Evolutionary conservation across 2,113 vertebrate genomes (phyloP).

Genomic region (Erythrocebus patas): DNA sequence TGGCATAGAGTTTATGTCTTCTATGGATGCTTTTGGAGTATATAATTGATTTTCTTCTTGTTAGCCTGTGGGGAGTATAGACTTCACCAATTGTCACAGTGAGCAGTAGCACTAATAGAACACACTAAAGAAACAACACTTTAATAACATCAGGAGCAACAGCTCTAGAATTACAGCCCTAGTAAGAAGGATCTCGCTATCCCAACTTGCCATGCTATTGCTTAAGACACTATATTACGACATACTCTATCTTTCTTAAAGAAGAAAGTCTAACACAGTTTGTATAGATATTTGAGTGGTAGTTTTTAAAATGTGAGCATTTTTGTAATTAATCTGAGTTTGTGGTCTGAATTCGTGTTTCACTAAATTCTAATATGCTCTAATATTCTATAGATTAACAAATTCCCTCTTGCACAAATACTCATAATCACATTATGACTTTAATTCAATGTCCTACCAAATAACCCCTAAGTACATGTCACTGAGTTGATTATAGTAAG

Average conservation of each 20-base stretch:
- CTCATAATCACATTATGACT: neutral
- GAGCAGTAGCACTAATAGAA: neutral
- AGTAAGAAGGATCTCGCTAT: neutral
- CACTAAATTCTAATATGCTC: neutral
- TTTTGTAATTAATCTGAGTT: neutral
- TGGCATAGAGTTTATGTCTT: neutral
- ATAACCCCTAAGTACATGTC: neutral
- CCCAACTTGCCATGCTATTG: neutral
- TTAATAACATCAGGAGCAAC: neutral
- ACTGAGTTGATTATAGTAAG: neutral
- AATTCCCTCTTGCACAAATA: neutral
- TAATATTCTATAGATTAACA: neutral
- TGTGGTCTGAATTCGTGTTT: neutral
- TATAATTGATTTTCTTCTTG: neutral
- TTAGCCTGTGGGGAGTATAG: neutral
- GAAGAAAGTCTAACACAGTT: neutral
- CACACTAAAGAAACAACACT: neutral
- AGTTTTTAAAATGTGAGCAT: constrained; percentile 15
- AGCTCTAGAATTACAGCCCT: neutral
- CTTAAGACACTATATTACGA: neutral
- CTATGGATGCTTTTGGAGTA: neutral
- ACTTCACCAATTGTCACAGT: neutral
- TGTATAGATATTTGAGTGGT: neutral
- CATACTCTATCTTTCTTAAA: neutral
- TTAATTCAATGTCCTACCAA: neutral